Conservation (phyloP, 2,113 vertebrate genomes). For the Garra rufa region DNA sequence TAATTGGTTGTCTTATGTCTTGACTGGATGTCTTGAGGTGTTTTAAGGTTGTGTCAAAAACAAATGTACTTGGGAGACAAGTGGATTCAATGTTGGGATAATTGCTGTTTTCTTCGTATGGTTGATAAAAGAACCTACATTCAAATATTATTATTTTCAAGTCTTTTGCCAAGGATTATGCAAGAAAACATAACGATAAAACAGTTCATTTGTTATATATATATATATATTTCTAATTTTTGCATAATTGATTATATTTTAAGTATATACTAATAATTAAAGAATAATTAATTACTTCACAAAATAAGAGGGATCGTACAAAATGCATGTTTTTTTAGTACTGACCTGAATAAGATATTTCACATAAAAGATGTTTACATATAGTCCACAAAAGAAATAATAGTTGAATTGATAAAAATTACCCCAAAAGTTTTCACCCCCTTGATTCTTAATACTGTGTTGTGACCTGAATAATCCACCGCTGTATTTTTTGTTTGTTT, state of each 20-base stretch:
- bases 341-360: too few relatives aligned
- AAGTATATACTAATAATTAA: not conserved
- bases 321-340: too few relatives aligned
- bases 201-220: too few relatives aligned
- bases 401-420: too few relatives aligned
- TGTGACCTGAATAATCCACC: too few relatives aligned
- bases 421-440: too few relatives aligned
- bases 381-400: too few relatives aligned
- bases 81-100: slow-evolving; percentile 7
- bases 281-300: not conserved
- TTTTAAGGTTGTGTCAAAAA: slow-evolving; percentile 31
- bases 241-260: not conserved
- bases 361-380: too few relatives aligned
- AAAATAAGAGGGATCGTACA: too few relatives aligned
- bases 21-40: slow-evolving; percentile 55
- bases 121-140: slow-evolving; percentile 20
- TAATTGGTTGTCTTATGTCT: slow-evolving; percentile 83
- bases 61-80: not conserved
- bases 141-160: not conserved
- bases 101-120: slow-evolving; percentile 15
- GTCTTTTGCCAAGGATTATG: not conserved
- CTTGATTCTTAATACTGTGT: too few relatives aligned
- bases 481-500: too few relatives aligned
- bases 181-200: not conserved
- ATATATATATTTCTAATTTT: too few relatives aligned